Evolutionary conservation across 2,888 invertebrate genomes (phyloP), one percentile per base, ranked within the genome.

Genomic region (Heliconius ismenius): DNA sequence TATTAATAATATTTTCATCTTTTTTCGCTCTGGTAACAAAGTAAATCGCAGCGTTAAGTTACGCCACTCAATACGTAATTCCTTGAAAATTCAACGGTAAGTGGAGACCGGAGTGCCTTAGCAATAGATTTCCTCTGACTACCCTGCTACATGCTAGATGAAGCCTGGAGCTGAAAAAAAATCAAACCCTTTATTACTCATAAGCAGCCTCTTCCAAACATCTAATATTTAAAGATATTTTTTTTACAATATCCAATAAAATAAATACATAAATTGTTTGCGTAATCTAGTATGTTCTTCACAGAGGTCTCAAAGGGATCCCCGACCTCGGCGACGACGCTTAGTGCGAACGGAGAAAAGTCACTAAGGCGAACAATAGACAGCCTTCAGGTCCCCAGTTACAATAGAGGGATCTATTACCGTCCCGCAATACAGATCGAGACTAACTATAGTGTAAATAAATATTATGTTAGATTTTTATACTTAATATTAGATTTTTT

Each of bases 291-390:
- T 74, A 73, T 73, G 39, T 76, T 79, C 80, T 79, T n/a, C 91
- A 49, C 90, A 94, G 93, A 81, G 92, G 93, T 24, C 87, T 94
- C 26, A 93, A 91, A 86, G 93, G 93, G 81, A 92, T 94, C 79
- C 93, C 93, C 49, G 93, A 93, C 82, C 85, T 94, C 43, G 91
- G 90, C 67, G 92, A 92, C 32, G 92, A 92, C 24, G 81, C 82
- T 32, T 89, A 83, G 82, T 65, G 26, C 77, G 73, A 69, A 77
- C 76, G 70, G 76, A 80, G 74, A 77, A 77, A 78, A 74, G 75
- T 76, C 70, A 77, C 73, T 73, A 77, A 75, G 76, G 70, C 75
- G 65, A 18, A 79, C 74, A 78, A 78, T 76, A 74, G 24, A 76
- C 73, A 78, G 64, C 74, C 69, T 79, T 77, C 69, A 75, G 28